Conservation (phyloP, 2,888 invertebrate species). For the Metallyticus violacea region DNA sequence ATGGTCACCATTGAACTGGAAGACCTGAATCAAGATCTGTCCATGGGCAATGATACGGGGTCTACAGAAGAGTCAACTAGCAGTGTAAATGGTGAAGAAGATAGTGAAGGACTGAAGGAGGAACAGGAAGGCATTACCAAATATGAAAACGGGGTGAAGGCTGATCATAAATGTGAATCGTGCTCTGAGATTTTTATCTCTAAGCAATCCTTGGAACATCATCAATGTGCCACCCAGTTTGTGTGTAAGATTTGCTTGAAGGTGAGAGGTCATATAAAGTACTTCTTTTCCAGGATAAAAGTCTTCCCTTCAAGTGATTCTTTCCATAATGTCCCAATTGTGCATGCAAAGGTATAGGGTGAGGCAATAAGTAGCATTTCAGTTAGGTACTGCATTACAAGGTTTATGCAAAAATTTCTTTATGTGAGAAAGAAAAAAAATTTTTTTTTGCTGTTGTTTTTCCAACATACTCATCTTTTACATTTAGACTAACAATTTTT, state of each 20-base stretch:
- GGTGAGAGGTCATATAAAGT: too few species aligned
- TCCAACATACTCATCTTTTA: too few species aligned
- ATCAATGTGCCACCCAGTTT: not conserved
- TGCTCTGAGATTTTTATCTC: not conserved
- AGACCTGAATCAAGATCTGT: not conserved
- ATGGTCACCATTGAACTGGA: not conserved
- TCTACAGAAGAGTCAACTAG: not conserved
- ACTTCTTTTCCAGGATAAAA: too few species aligned
- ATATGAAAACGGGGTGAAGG: not conserved
- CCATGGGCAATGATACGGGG: not conserved
- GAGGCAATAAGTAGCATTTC: too few species aligned
- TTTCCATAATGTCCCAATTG: too few species aligned
- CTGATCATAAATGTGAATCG: not conserved
- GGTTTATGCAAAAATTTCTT: too few species aligned
- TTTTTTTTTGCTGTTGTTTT: too few species aligned
- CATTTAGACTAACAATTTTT: too few species aligned
- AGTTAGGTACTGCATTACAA: too few species aligned
- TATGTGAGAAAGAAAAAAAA: too few species aligned
- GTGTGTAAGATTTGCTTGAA: not conserved
- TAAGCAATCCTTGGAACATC: not conserved
- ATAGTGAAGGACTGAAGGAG: not conserved
- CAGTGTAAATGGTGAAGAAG: not conserved
- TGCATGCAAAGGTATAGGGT: too few species aligned
- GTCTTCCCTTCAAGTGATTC: too few species aligned
- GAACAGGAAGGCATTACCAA: not conserved